These are phyloP conservation scores for Charadrius vociferus DNA, from an alignment of 2,113 vertebrate genomes.

Conservation along the genomic window DNA sequence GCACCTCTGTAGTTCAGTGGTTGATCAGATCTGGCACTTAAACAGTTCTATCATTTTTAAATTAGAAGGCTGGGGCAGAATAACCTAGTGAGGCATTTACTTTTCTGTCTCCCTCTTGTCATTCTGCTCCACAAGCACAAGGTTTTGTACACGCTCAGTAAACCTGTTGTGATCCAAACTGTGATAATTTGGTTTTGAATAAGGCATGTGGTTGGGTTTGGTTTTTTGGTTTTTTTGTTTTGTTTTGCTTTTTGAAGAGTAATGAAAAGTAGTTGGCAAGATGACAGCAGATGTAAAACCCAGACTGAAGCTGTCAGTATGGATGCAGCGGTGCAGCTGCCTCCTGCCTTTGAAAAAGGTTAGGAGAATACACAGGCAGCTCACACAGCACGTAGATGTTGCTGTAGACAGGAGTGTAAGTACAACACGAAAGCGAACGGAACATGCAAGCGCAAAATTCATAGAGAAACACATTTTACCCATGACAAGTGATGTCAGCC, in stretches of 20 bases:
- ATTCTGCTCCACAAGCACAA: neutral
- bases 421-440: neutral
- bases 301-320: conserved; percentile 15
- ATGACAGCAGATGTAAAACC: conserved; percentile 24
- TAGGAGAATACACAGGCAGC: neutral
- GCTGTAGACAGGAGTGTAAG: neutral
- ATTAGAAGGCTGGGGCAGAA: neutral
- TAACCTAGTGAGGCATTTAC: neutral
- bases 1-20: neutral
- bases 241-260: neutral
- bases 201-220: neutral
- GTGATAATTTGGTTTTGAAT: conserved; percentile 13
- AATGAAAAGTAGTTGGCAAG: conserved; percentile 24
- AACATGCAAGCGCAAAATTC: neutral
- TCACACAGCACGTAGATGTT: conserved; percentile 2
- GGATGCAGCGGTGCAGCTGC: neutral
- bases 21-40: neutral
- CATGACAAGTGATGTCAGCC: neutral
- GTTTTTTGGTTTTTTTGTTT: too few relatives aligned
- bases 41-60: neutral
- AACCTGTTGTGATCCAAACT: neutral
- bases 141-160: conserved; percentile 31
- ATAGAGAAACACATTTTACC: neutral
- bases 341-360: conserved; percentile 48
- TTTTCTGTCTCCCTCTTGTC: neutral